These are phyloP conservation scores for Cephus pygmeus DNA, from an alignment of 2,888 invertebrate genomes.

Conservation along the genomic window DNA sequence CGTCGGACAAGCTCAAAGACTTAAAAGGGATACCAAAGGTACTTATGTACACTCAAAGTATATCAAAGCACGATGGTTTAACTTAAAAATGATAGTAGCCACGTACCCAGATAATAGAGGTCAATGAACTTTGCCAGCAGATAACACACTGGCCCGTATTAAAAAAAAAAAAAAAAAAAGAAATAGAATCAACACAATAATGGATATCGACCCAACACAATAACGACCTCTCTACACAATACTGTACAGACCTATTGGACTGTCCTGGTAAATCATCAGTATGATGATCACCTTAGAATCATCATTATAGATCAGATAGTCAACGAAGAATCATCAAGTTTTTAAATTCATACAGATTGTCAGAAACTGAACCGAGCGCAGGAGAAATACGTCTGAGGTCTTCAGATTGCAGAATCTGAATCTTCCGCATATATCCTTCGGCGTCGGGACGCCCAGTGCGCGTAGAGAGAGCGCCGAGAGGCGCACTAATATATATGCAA, in stretches of 20 bases:
- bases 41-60: neutral
- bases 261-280: no score
- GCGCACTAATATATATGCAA: conserved; percentile 46
- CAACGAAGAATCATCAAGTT: neutral
- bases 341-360: neutral
- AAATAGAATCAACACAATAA: neutral
- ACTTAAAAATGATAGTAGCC: neutral
- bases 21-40: neutral
- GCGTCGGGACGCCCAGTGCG: neutral
- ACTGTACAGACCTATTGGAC: neutral
- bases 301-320: neutral
- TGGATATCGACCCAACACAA: neutral
- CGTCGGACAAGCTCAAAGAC: neutral
- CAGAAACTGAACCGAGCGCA: neutral
- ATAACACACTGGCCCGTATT: neutral
- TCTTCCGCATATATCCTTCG: neutral
- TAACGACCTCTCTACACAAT: neutral
- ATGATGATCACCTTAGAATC: neutral
- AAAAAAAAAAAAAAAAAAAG: neutral
- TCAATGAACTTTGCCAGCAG: neutral
- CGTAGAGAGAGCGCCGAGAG: conserved; percentile 17
- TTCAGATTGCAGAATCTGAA: neutral
- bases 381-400: neutral
- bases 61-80: neutral
- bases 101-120: neutral